Evolutionary conservation across 2,888 invertebrate species (phyloP).

Genomic region (Mythimna ferrago): DNA sequence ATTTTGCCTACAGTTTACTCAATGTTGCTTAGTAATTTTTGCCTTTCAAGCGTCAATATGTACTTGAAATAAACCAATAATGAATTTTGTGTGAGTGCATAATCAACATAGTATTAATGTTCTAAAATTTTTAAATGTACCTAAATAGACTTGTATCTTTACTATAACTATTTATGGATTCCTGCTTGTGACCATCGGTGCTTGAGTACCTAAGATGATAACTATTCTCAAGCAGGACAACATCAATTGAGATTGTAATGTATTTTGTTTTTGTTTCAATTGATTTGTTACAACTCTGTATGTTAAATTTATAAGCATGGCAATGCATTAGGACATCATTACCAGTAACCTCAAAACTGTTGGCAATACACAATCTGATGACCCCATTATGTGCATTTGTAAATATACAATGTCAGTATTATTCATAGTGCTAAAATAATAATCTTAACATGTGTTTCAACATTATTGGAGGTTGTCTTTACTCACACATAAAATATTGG

Average conservation of each 20-base stretch:
- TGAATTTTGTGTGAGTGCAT: background rate
- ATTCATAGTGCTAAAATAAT: background rate
- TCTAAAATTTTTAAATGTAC: background rate
- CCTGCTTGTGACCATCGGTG: background rate
- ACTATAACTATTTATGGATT: background rate
- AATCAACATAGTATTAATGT: background rate
- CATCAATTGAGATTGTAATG: background rate
- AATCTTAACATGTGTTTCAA: slow-evolving; percentile 35
- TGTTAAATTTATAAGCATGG: too few species aligned
- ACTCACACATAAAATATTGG: background rate
- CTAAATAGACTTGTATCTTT: background rate
- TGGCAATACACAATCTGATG: background rate
- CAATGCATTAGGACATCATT: too few species aligned
- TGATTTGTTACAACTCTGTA: too few species aligned
- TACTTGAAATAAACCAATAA: slow-evolving; percentile 14
- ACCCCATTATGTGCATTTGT: slow-evolving; percentile 3
- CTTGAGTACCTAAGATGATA: too few species aligned
- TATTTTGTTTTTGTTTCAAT: too few species aligned
- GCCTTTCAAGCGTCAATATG: too few species aligned
- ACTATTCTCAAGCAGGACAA: background rate
- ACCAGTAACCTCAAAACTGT: background rate
- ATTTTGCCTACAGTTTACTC: slow-evolving; percentile 11
- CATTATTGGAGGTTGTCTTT: slow-evolving; percentile 4
- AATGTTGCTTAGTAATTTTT: too few species aligned
- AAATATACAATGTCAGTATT: slow-evolving; percentile 22